Evolutionary conservation across 2,113 vertebrate genomes (phyloP), one percentile per base, ranked within the genome.

Genomic region (Oreochromis niloticus): DNA sequence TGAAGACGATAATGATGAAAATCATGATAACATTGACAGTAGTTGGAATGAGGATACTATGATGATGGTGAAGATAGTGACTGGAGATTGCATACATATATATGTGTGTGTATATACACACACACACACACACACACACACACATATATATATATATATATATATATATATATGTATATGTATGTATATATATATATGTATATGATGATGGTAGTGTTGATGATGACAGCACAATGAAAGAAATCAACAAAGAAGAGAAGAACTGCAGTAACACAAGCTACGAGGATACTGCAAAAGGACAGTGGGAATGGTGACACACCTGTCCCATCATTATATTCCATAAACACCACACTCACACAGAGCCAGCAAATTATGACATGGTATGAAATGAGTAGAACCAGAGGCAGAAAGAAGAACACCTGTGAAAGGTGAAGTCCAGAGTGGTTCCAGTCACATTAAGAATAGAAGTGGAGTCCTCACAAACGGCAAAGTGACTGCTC

Each of bases 111-210:
- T 39, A 3, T 41, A 14, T 43, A 27, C 3, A 27, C 3, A 27
- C 3, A 27, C 3, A 27, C 3, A 27, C 3, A 27, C 3, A 27
- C 3, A 27, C 3, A 3, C 3, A 27, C 3, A 27, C 3, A 27
- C 1, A 27, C 1, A 13, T 46, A 7, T 4, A 48, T 16, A 7
- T 16, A 16, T 7, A 7, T 0, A 9, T 9, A 1, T 4, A 7
- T 48, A 1, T 1, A 0, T 48, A 16, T 16, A 4, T 48, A 3
- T 3, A 2, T 7, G 7, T 17, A 2, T 19, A 5, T 1, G 3
- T 54, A 5, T 5, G 2, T 50, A 52, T 5, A 9, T 50, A 8
- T 22, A n/a, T 54, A n/a, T 10, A 3, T 11, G 10, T 1, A 22
- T 6, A 56, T 2, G 6, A 22, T 61, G 27, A 6, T 57, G 6